These are phyloP conservation scores for Candoia aspera DNA, from an alignment of 2,113 vertebrate species.

Conservation along the genomic window DNA sequence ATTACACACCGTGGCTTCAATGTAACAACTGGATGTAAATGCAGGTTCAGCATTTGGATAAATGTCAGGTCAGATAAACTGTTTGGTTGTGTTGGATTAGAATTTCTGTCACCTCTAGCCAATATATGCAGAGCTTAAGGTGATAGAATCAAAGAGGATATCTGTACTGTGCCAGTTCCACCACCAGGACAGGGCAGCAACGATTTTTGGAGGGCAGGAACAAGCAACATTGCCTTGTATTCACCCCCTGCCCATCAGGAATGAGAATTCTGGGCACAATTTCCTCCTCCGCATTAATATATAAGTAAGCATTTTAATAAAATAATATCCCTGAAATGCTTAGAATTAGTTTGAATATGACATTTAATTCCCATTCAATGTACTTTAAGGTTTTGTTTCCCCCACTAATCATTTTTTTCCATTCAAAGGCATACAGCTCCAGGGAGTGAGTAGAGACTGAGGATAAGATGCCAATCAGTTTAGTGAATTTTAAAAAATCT, in stretches of 20 bases:
- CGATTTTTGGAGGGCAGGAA: too few species aligned
- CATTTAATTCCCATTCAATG: background rate
- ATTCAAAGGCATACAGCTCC: background rate
- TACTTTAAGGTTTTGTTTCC: background rate
- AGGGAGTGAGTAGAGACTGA: background rate
- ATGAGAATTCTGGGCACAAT: background rate
- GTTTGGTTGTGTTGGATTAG: conserved; percentile 56
- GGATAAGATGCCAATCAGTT: background rate
- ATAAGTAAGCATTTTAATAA: background rate
- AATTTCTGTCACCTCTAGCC: too few species aligned
- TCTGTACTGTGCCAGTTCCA: too few species aligned
- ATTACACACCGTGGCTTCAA: conserved; percentile 74
- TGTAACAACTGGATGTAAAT: conserved; percentile 78
- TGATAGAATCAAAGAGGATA: too few species aligned
- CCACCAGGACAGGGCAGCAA: too few species aligned
- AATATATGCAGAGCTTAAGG: too few species aligned
- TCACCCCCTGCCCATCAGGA: background rate
- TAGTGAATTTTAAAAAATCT: too few species aligned
- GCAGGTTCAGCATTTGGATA: conserved; percentile 70
- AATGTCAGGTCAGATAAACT: conserved; percentile 80
- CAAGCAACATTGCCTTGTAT: too few species aligned
- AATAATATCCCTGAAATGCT: background rate
- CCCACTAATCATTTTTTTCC: background rate
- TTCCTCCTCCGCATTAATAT: too few species aligned
- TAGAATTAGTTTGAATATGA: background rate